Percentiles rank a stretch among this genome's conserved stretches.
These are phyloP conservation scores for Caenorhabditis japonica DNA, from an alignment of 2,888 invertebrate species.

Conservation along the genomic window DNA sequence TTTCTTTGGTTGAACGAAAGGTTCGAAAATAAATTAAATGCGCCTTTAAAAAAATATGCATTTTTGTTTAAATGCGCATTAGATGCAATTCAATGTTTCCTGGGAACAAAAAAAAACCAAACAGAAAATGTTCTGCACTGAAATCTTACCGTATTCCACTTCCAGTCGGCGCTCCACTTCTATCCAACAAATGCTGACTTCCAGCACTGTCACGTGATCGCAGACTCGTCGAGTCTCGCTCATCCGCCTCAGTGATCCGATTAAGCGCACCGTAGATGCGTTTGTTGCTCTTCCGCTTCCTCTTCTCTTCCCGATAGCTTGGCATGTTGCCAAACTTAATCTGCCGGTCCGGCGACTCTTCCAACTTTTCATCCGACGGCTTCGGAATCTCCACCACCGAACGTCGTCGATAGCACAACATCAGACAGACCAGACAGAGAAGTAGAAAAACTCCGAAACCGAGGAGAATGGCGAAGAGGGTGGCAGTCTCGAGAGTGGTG, in stretches of 20 bases:
- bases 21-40: too few relatives aligned
- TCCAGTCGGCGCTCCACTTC: conserved; percentile 27
- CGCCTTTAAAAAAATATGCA: too few relatives aligned
- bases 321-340: conserved; percentile 79
- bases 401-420: conserved; percentile 78
- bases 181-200: conserved; percentile 61
- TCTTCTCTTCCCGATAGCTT: conserved; percentile 78
- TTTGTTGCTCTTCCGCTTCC: conserved; percentile 73
- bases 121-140: too few relatives aligned
- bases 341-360: conserved; percentile 54
- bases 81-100: too few relatives aligned
- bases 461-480: conserved; percentile 78
- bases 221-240: conserved; percentile 63
- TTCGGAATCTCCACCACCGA: conserved; percentile 60
- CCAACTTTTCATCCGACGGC: conserved; percentile 55
- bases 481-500: conserved; percentile 77
- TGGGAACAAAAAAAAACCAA: too few relatives aligned
- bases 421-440: conserved; percentile 78
- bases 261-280: conserved; percentile 74
- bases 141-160: conserved; percentile 33
- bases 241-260: conserved; percentile 75
- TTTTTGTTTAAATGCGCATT: too few relatives aligned
- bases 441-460: conserved; percentile 78
- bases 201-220: conserved; percentile 56
- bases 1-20: too few relatives aligned